phyloP scores from a whole-genome alignment of 2,888 invertebrate genomes.

The Perizoma flavofasciatum region DNA sequence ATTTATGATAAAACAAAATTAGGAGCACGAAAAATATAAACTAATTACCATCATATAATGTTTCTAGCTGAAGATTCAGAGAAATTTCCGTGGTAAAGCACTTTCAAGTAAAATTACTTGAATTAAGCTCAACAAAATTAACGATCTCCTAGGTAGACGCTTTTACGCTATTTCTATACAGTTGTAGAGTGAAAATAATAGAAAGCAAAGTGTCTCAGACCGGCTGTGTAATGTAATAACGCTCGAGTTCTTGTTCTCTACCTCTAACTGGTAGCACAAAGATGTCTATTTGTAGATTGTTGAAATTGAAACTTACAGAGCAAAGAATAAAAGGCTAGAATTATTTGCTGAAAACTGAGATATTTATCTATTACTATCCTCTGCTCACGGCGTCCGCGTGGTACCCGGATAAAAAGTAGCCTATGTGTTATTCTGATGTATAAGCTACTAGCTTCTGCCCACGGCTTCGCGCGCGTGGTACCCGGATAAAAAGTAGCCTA shows the following conservation, averaged over 20 bases:
- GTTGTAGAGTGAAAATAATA: constrained; percentile 10
- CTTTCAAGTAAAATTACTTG: constrained; percentile 9
- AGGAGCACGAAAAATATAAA: too few species aligned
- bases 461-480: too few species aligned
- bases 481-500: too few species aligned
- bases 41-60: neutral
- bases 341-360: neutral
- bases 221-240: constrained; percentile 19
- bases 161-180: too few species aligned
- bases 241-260: neutral
- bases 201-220: constrained; percentile 1
- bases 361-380: neutral
- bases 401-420: too few species aligned
- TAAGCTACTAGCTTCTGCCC: too few species aligned
- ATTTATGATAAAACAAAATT: too few species aligned
- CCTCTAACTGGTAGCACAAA: neutral
- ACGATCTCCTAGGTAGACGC: neutral
- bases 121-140: constrained; percentile 5
- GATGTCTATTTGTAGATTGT: constrained; percentile 1
- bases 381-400: too few species aligned
- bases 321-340: constrained; percentile 9
- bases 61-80: constrained; percentile 4
- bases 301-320: constrained; percentile 13
- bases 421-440: too few species aligned
- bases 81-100: constrained; percentile 4